Conservation (phyloP, 2,113 vertebrate genomes). For the Odontophorus gujanensis region DNA sequence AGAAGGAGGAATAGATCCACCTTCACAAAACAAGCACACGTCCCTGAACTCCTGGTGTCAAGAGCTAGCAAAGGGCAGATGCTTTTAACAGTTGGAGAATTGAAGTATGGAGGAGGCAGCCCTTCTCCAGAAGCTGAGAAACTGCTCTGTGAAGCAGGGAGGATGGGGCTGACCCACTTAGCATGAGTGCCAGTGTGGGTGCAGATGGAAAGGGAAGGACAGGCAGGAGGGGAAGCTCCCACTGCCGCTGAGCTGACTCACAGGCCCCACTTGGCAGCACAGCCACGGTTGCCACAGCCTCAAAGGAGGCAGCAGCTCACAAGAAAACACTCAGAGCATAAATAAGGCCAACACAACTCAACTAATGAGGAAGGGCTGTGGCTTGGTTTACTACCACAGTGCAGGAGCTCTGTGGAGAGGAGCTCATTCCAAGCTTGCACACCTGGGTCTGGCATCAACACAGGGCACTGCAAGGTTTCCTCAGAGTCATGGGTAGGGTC, state of each 20-base stretch:
- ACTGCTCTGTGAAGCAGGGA: neutral
- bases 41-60: rapidly evolving
- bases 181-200: neutral
- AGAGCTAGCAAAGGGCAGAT: conserved; percentile 27
- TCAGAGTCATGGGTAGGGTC: neutral
- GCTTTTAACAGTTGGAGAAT: neutral
- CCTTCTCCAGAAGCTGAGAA: neutral
- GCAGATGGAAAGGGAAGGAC: neutral
- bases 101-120: neutral
- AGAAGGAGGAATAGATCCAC: neutral
- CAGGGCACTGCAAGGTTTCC: neutral
- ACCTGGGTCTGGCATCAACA: neutral
- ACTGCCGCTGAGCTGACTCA: neutral
- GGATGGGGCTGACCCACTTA: neutral
- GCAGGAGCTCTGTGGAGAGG: rapidly evolving
- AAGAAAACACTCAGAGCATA: neutral
- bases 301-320: neutral
- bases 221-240: neutral
- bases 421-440: neutral
- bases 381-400: neutral
- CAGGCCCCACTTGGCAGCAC: neutral
- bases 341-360: rapidly evolving
- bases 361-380: neutral
- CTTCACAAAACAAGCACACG: neutral
- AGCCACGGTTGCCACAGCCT: neutral